These are phyloP conservation scores for Agriopis leucophaearia DNA, from an alignment of 2,888 invertebrate species.

Conservation along the genomic window DNA sequence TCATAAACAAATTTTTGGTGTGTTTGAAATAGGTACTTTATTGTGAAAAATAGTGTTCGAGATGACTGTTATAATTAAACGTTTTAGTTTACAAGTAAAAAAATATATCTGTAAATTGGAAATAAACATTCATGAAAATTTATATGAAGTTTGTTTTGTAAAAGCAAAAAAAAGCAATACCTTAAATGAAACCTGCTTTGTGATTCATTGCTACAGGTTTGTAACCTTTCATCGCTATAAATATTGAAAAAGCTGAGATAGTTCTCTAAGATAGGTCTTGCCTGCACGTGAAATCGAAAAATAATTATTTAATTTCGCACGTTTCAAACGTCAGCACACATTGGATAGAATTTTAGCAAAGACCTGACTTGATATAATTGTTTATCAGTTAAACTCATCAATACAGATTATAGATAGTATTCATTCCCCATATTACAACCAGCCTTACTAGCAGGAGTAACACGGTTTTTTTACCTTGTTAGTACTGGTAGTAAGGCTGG, in stretches of 20 bases:
- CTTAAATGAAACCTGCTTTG: slow-evolving; percentile 11
- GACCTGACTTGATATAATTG: neutral
- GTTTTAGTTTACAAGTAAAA: neutral
- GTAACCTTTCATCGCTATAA: slow-evolving; percentile 13
- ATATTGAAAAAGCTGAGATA: slow-evolving; percentile 19
- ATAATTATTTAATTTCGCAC: slow-evolving; percentile 7
- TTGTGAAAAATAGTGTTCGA: neutral
- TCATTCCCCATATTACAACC: too few relatives aligned
- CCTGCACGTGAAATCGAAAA: neutral
- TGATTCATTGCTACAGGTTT: slow-evolving; percentile 17
- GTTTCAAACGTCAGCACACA: neutral
- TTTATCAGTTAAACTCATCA: neutral
- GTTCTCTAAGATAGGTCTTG: slow-evolving; percentile 3
- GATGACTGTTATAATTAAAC: neutral
- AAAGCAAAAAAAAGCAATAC: neutral
- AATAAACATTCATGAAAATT: neutral
- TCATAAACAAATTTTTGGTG: neutral
- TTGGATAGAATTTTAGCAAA: neutral
- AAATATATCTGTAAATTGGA: neutral
- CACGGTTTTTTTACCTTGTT: too few relatives aligned
- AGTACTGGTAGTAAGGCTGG: too few relatives aligned
- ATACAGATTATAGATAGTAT: neutral
- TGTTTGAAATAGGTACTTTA: neutral
- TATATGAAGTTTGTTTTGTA: slow-evolving; percentile 1
- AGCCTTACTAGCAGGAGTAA: too few relatives aligned